Conservation (phyloP, 2,113 vertebrate genomes). For the Monopterus albus region DNA sequence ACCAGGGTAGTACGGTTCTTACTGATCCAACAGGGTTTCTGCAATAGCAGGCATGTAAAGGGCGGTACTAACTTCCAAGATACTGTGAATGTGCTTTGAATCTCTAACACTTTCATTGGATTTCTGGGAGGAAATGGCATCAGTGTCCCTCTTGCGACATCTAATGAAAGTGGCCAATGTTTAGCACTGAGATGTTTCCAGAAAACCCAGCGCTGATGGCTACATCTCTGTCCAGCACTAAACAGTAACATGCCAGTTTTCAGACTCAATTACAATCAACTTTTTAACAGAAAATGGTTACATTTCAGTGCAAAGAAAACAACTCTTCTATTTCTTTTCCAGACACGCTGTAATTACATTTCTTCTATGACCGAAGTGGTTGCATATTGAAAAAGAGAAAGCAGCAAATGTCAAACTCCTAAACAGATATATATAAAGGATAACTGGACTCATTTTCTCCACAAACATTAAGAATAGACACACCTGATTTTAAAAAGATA, state of each 20-base stretch:
- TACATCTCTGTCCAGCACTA: conserved; percentile 66
- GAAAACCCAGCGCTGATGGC: conserved; percentile 60
- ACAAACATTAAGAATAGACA: conserved; percentile 88
- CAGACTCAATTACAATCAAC: conserved; percentile 86
- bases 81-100: background rate
- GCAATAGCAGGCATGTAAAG: conserved; percentile 71
- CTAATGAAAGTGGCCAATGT: conserved; percentile 27
- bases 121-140: background rate
- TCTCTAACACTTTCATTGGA: background rate
- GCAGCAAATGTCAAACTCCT: conserved; percentile 94
- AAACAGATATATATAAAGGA: conserved; percentile 89
- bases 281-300: conserved; percentile 87
- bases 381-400: conserved; percentile 99
- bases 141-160: conserved; percentile 6
- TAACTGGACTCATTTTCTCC: conserved; percentile 84
- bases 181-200: conserved; percentile 51
- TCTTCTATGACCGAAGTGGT: conserved; percentile 96
- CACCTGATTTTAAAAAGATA: conserved; percentile 79
- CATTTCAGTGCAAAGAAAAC: conserved; percentile 94
- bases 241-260: conserved; percentile 93
- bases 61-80: background rate
- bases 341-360: conserved; percentile 84
- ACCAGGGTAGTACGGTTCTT: background rate
- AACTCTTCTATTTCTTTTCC: conserved; percentile 84
- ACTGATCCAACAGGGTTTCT: conserved; percentile 79